Evolutionary conservation across 2,113 vertebrate species (phyloP).

Genomic region (Caranx melampygus): DNA sequence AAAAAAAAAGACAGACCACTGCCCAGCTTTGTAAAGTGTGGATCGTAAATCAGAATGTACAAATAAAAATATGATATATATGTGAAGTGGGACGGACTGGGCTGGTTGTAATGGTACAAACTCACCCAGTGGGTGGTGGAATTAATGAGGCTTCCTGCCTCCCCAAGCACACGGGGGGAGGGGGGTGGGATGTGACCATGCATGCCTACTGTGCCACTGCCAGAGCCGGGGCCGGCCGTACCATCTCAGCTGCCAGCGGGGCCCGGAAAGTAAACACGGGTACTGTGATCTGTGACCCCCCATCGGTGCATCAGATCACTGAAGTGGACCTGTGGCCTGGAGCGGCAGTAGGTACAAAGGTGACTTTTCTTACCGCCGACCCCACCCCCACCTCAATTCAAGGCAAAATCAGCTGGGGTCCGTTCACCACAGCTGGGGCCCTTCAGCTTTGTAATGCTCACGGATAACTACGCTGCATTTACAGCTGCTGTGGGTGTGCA

Average conservation of each 20-base stretch:
- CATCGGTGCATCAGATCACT: constrained; percentile 55
- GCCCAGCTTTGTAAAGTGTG: constrained; percentile 6
- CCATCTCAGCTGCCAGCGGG: constrained; percentile 51
- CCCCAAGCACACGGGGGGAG: constrained; percentile 32
- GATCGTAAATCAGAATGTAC: constrained; percentile 14
- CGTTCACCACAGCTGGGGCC: constrained; percentile 43
- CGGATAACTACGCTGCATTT: constrained; percentile 4
- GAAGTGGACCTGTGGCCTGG: constrained; percentile 51
- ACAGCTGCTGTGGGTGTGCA: not conserved
- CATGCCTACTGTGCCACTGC: constrained; percentile 38
- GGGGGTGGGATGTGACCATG: constrained; percentile 6
- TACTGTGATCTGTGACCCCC: constrained; percentile 61
- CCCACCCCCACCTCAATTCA: not conserved
- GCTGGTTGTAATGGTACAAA: constrained; percentile 26
- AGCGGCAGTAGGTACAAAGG: constrained; percentile 43
- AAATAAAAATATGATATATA: constrained; percentile 49
- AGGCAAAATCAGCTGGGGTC: constrained; percentile 30
- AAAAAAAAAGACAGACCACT: not conserved
- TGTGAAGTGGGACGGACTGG: constrained; percentile 46
- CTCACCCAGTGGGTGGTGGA: constrained; percentile 65
- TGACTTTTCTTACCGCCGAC: constrained; percentile 22
- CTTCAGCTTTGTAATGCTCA: constrained; percentile 10
- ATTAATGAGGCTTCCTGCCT: constrained; percentile 70
- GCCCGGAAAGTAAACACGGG: constrained; percentile 35
- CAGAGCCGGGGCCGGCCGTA: constrained; percentile 15